phyloP scores from a whole-genome alignment of 1,140 invertebrate genomes.

The Manduca sexta region DNA sequence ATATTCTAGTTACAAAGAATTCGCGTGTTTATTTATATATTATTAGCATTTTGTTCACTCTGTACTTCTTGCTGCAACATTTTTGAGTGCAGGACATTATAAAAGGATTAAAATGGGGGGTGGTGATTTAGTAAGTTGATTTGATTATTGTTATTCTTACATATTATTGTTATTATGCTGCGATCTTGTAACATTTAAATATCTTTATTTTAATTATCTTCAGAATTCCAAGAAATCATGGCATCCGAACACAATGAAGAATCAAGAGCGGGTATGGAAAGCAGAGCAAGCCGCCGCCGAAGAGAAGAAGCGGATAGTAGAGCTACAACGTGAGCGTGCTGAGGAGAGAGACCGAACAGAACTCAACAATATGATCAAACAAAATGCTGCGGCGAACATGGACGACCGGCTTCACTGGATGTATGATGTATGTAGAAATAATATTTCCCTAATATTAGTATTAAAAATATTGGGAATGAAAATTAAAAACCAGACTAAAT shows the following conservation, averaged over 20 bases:
- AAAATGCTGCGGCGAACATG: slow-evolving; percentile 73
- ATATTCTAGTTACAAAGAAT: too few species aligned
- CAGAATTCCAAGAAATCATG: slow-evolving; percentile 87
- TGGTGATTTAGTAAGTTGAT: slow-evolving; percentile 45
- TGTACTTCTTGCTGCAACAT: too few species aligned
- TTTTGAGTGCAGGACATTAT: too few species aligned
- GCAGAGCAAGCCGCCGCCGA: slow-evolving; percentile 82
- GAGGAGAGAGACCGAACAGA: slow-evolving; percentile 79
- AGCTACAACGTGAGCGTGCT: slow-evolving; percentile 79
- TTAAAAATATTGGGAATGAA: too few species aligned
- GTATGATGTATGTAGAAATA: slow-evolving; percentile 80
- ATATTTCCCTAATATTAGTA: neutral
- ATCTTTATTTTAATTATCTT: neutral
- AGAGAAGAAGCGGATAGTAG: slow-evolving; percentile 79
- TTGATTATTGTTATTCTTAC: neutral
- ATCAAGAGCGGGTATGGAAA: slow-evolving; percentile 86
- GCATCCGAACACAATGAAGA: slow-evolving; percentile 86
- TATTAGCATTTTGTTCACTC: too few species aligned
- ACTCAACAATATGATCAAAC: slow-evolving; percentile 76
- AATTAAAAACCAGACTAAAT: too few species aligned
- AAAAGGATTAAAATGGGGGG: slow-evolving; percentile 32
- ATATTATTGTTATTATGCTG: too few species aligned
- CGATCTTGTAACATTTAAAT: too few species aligned
- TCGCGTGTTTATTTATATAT: too few species aligned
- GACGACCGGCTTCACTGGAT: slow-evolving; percentile 91